phyloP scores from a whole-genome alignment of 2,797 vertebrate species.

The Oceanodroma leucorhoa region DNA sequence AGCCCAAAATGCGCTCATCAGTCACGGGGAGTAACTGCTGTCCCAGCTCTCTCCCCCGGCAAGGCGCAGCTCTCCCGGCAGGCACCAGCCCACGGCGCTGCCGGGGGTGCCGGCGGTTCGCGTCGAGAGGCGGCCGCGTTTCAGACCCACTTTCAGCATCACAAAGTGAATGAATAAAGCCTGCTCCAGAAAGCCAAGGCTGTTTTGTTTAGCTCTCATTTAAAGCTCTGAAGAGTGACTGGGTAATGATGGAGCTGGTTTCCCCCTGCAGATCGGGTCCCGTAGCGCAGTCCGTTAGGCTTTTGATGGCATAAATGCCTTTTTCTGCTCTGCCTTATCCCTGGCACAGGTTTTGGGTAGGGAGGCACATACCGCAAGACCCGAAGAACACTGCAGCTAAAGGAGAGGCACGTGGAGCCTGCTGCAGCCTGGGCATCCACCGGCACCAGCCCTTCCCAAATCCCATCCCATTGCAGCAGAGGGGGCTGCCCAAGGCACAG shows the following conservation, averaged over 20 bases:
- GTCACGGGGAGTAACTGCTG: not conserved
- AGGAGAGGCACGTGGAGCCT: not conserved
- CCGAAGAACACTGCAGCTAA: not conserved
- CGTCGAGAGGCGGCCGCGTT: not conserved
- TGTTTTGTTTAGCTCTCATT: conserved; percentile 16
- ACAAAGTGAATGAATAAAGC: not conserved
- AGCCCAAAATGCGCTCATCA: not conserved
- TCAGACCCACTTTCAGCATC: conserved; percentile 7
- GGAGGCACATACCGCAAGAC: not conserved
- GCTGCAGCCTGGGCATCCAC: not conserved
- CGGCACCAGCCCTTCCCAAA: accelerated
- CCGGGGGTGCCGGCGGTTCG: accelerated
- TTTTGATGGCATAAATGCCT: not conserved
- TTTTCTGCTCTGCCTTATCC: not conserved
- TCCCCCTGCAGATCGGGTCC: not conserved
- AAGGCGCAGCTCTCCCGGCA: accelerated
- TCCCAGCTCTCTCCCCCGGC: not conserved
- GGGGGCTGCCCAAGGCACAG: not conserved
- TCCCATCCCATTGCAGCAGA: accelerated
- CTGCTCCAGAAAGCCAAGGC: not conserved
- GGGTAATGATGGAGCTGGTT: conserved; percentile 36
- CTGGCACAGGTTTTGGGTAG: not conserved
- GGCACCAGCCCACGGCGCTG: not conserved
- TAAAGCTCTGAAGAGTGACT: conserved; percentile 7
- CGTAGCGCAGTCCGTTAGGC: not conserved